Evolutionary conservation across 2,113 vertebrate species (phyloP), one percentile per base, ranked within the genome.

Genomic region (Periophthalmus modestus): DNA sequence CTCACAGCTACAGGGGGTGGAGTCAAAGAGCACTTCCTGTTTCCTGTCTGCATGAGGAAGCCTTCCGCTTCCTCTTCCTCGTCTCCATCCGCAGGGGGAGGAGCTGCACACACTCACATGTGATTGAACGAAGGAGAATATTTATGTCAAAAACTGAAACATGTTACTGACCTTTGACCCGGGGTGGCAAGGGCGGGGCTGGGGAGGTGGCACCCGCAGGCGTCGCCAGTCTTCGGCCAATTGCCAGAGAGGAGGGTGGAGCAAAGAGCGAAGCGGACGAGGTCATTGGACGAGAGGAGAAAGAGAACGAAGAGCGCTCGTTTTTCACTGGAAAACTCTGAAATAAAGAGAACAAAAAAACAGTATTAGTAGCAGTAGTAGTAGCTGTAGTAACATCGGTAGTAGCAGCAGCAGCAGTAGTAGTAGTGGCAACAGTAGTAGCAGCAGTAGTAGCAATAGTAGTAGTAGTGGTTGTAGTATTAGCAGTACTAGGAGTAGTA

Each of bases 181-280:
- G 83, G 2, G 89, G 89, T 0, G 88, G 89, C 66, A 91, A 81
- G 0, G 88, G 89, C 4, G 89, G 89, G 0, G 88, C 89, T 1
- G 89, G 89, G 4, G 89, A 91, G 62, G 84, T 87, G 1, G 88
- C 88, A 1, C 88, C 88, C 10, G 87, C 85, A 0, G 89, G 6
- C 33, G 36, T 63, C 5, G 61, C 61, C 24, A 63, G 61, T 39
- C 61, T 63, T 7, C 61, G 61, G 16, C 61, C 61, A 34, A 63
- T 63, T 2, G 34, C 61, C 33, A 63, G 61, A 63, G 89, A 10
- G 84, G 89, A 0, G 88, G 88, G 69, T 87, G 89, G 55, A 85
- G 80, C 47, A 66, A 71, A 0, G 75, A 74, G 72, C 85, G 65
- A 66, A 23, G 36, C 12, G 10, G 36, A 47, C 4, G n/a, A 63